These are phyloP conservation scores for Crambe crambe DNA, from an alignment of 37 sponge, comb jelly and placozoan species.

Conservation along the genomic window DNA sequence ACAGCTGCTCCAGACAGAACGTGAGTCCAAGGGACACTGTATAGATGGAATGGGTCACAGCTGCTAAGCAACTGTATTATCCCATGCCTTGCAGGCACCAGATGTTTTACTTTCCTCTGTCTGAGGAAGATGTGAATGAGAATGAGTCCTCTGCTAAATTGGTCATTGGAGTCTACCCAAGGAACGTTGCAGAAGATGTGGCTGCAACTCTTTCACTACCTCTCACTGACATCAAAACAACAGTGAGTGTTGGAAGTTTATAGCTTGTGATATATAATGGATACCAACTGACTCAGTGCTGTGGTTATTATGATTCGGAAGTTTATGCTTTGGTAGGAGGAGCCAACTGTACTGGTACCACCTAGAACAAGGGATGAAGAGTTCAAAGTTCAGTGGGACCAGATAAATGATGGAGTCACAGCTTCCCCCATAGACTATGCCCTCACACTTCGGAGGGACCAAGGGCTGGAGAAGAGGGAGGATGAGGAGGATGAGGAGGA, in stretches of 20 bases:
- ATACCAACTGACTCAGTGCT: no score
- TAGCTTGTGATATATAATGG: no score
- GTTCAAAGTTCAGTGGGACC: constrained; percentile 49
- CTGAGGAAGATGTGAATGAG: constrained; percentile 26
- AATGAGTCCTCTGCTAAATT: constrained; percentile 24
- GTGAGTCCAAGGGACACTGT: no score
- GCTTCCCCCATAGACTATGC: constrained; percentile 21
- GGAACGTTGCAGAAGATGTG: constrained; percentile 34
- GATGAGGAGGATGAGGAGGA: constrained; percentile 27
- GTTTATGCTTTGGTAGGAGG: no score
- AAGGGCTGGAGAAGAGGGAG: background rate
- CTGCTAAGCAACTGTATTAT: no score
- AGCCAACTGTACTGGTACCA: constrained; percentile 49
- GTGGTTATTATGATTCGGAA: no score
- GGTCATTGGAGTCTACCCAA: constrained; percentile 45
- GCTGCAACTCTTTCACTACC: constrained; percentile 23
- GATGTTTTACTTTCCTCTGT: constrained; percentile 50
- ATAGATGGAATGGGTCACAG: no score
- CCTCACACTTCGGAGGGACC: background rate
- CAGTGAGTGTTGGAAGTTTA: constrained; percentile 19
- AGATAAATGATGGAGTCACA: constrained; percentile 22
- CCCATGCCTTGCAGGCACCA: constrained; percentile 20
- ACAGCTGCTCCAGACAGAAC: constrained; percentile 6
- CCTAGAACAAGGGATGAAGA: constrained; percentile 21
- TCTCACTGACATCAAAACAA: constrained; percentile 29